A percentile compares a stretch with the other conserved stretches of the same genome.
phyloP scores from a whole-genome alignment of 2,113 vertebrate genomes.

The Tretioscincus oriximinensis region DNA sequence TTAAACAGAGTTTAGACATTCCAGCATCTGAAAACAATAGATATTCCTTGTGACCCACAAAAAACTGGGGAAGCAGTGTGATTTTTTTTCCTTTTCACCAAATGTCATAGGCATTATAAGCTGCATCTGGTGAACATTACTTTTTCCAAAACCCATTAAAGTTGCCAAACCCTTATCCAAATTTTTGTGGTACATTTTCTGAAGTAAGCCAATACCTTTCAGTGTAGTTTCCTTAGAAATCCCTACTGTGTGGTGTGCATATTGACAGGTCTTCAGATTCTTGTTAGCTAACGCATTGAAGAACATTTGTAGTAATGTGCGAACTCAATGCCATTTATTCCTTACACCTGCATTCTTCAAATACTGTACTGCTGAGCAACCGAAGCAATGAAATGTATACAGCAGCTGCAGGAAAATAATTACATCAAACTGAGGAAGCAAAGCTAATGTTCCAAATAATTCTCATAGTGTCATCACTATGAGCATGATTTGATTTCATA shows the following conservation, averaged over 20 bases:
- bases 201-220: background rate
- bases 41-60: background rate
- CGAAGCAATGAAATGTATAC: constrained; percentile 4
- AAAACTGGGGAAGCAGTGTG: too few relatives aligned
- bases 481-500: background rate
- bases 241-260: rapidly evolving
- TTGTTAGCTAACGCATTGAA: background rate
- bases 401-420: background rate
- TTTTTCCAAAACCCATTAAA: too few relatives aligned
- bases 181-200: background rate
- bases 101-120: too few relatives aligned
- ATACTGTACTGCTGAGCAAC: constrained; percentile 18
- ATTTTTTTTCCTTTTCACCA: too few relatives aligned
- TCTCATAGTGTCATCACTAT: background rate
- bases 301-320: background rate
- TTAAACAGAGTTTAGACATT: too few relatives aligned
- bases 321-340: constrained; percentile 12
- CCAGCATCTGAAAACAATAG: background rate
- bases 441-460: constrained; percentile 3
- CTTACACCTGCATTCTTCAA: constrained; percentile 21
- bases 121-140: too few relatives aligned
- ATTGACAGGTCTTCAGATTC: constrained; percentile 3
- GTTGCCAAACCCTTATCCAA: too few relatives aligned
- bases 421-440: constrained; percentile 17
- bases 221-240: constrained; percentile 14